These are phyloP conservation scores for Montipora capricornis DNA, from an alignment of 64 coral and sea anemone genomes.

Conservation along the genomic window DNA sequence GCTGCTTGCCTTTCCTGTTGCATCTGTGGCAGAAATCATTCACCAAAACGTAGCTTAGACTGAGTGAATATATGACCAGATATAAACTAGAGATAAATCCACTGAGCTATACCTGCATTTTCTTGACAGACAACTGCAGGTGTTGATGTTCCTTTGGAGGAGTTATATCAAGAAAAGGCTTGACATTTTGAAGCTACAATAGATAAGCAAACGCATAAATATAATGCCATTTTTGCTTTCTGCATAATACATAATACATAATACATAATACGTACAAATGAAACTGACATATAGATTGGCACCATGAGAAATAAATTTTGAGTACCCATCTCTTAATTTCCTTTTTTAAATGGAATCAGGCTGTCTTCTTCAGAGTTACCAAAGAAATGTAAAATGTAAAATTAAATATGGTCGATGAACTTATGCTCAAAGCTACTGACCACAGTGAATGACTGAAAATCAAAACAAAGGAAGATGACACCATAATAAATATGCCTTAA, in stretches of 20 bases:
- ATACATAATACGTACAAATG: not conserved
- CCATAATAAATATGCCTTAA: no score
- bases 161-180: constrained; percentile 53
- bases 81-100: not conserved
- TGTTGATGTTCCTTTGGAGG: constrained; percentile 55
- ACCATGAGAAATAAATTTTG: no score
- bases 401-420: no score
- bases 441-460: not conserved
- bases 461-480: no score
- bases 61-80: not conserved
- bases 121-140: constrained; percentile 57
- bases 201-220: not conserved
- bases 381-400: no score
- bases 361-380: no score
- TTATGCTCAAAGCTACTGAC: no score
- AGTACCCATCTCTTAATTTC: no score
- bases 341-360: no score
- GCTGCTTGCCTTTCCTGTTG: constrained; percentile 69
- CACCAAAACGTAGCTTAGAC: not conserved
- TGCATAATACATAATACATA: not conserved
- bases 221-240: not conserved
- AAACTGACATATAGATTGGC: not conserved
- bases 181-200: constrained; percentile 69
- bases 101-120: constrained; percentile 45
- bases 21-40: constrained; percentile 30